Evolutionary conservation across 2,797 vertebrate genomes (phyloP).

Genomic region (Gallinago stenura): DNA sequence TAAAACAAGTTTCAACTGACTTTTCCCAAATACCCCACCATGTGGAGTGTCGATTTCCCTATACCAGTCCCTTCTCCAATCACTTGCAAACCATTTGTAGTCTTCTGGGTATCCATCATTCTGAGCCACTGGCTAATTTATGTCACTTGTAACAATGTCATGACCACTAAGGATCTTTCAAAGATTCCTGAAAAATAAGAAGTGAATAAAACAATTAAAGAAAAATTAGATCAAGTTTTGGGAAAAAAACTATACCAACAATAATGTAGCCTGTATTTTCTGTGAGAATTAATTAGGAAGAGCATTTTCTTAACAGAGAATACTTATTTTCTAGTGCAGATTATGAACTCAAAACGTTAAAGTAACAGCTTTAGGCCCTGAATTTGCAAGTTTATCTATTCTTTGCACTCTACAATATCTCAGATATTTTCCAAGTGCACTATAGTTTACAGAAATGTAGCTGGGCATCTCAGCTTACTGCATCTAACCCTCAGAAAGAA

Average conservation of each 20-base stretch:
- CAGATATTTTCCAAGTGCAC: neutral
- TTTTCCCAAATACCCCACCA: constrained; percentile 99
- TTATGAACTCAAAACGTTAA: neutral
- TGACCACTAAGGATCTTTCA: constrained; percentile 84
- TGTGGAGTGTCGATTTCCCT: constrained; percentile 90
- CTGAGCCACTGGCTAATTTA: constrained; percentile 89
- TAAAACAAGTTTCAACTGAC: constrained; percentile 95
- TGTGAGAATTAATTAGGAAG: neutral
- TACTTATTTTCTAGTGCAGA: neutral
- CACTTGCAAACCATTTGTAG: constrained; percentile 90
- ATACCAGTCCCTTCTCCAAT: constrained; percentile 92
- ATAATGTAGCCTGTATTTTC: neutral
- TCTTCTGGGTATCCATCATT: constrained; percentile 85
- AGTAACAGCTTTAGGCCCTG: neutral
- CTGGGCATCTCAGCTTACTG: neutral
- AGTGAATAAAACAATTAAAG: constrained; percentile 80
- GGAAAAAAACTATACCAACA: neutral
- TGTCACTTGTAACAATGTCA: constrained; percentile 86
- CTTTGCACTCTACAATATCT: neutral
- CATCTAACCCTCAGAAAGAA: neutral
- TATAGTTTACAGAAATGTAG: neutral
- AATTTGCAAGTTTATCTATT: neutral
- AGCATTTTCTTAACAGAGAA: neutral
- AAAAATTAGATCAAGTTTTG: constrained; percentile 64
- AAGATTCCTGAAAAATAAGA: constrained; percentile 85